A percentile compares a stretch with the other conserved stretches of the same genome.
These are phyloP conservation scores for Centropristis striata DNA, from an alignment of 2,113 vertebrate genomes.

Conservation along the genomic window DNA sequence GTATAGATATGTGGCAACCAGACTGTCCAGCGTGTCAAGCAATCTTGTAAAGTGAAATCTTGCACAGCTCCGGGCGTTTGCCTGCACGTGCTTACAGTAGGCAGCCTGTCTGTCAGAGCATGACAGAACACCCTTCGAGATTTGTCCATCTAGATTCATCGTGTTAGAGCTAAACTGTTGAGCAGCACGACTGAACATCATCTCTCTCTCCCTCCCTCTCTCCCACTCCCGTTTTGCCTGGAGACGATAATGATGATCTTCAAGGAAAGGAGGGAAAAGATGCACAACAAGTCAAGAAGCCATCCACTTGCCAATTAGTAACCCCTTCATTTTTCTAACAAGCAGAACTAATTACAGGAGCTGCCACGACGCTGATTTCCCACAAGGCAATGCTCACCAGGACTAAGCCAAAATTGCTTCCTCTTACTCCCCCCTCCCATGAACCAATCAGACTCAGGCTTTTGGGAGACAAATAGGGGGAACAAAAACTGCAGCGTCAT, in stretches of 20 bases:
- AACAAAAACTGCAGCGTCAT: conserved; percentile 71
- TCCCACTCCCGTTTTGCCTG: conserved; percentile 35
- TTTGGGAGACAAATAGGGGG: conserved; percentile 49
- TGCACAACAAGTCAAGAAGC: conserved; percentile 83
- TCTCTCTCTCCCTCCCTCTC: neutral
- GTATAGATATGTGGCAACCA: conserved; percentile 5
- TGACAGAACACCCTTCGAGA: conserved; percentile 69
- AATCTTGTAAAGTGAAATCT: conserved; percentile 54
- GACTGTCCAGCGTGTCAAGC: conserved; percentile 28
- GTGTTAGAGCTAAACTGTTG: conserved; percentile 52
- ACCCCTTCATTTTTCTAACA: conserved; percentile 85
- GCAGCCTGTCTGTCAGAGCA: conserved; percentile 68
- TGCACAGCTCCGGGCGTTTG: conserved; percentile 54
- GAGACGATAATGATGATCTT: conserved; percentile 80
- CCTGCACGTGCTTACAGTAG: conserved; percentile 59
- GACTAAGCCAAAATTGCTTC: conserved; percentile 71
- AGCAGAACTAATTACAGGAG: conserved; percentile 88
- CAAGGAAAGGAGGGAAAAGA: conserved; percentile 69
- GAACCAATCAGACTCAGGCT: conserved; percentile 67
- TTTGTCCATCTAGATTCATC: conserved; percentile 66
- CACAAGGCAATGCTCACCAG: conserved; percentile 79
- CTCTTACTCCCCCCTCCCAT: conserved; percentile 36
- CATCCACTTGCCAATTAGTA: conserved; percentile 85
- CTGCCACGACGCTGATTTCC: conserved; percentile 83
- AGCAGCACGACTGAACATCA: conserved; percentile 45